phyloP scores from a whole-genome alignment of 2,113 vertebrate species.

The Cathartes aura region DNA sequence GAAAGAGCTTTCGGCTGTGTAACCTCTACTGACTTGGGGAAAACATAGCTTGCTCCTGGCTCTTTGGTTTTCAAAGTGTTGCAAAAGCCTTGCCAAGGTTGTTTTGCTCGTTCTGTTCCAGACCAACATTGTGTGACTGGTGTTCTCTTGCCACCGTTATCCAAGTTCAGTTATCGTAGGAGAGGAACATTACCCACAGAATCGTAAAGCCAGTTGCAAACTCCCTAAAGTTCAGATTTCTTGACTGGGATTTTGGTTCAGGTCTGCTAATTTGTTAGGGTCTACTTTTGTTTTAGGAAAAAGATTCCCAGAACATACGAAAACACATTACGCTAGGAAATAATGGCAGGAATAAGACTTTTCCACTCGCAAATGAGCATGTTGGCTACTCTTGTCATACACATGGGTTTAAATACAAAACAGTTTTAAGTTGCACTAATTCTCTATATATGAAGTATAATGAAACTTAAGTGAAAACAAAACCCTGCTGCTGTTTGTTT shows the following conservation, averaged over 20 bases:
- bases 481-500: slow-evolving; percentile 65
- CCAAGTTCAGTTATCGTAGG: neutral
- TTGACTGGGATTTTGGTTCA: neutral
- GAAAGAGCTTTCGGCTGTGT: neutral
- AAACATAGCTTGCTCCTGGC: neutral
- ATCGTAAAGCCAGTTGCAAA: neutral
- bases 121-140: neutral
- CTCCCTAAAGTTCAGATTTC: neutral
- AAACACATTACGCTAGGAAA: neutral
- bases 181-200: neutral
- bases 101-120: neutral
- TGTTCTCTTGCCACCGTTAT: neutral
- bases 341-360: slow-evolving; percentile 46
- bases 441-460: slow-evolving; percentile 44
- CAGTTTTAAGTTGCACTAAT: slow-evolving; percentile 52
- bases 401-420: slow-evolving; percentile 46
- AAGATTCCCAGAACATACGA: neutral
- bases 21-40: neutral
- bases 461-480: slow-evolving; percentile 66
- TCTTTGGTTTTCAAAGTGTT: neutral
- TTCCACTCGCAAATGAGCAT: slow-evolving; percentile 26
- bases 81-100: neutral
- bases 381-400: slow-evolving; percentile 9
- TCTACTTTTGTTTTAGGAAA: neutral
- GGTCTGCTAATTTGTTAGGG: slow-evolving; percentile 37